Evolutionary conservation across 2,113 vertebrate species (phyloP).

Genomic region (Excalfactoria chinensis): DNA sequence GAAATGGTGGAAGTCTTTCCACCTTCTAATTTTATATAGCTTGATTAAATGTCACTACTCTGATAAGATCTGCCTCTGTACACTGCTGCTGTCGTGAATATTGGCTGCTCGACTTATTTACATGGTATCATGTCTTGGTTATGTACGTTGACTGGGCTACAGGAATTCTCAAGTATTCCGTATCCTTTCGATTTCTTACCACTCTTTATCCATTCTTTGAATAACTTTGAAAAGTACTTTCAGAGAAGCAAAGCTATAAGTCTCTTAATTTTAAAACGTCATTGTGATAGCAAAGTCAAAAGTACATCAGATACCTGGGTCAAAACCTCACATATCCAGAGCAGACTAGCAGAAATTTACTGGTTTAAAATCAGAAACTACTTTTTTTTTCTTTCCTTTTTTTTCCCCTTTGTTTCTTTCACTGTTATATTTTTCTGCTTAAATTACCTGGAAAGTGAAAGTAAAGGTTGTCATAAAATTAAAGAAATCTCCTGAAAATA

Average conservation of each 20-base stretch:
- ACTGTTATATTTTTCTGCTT: neutral
- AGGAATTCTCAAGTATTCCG: neutral
- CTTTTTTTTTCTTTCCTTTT: neutral
- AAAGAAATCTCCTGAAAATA: neutral
- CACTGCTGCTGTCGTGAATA: neutral
- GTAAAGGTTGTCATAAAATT: neutral
- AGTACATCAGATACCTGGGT: neutral
- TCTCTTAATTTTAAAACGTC: constrained; percentile 16
- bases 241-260: neutral
- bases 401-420: neutral
- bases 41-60: neutral
- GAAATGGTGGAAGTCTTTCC: neutral
- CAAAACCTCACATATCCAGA: neutral
- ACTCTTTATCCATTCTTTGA: neutral
- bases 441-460: neutral
- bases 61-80: neutral
- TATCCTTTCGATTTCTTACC: neutral
- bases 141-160: neutral
- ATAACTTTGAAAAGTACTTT: neutral
- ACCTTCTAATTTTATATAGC: neutral
- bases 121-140: neutral
- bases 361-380: neutral
- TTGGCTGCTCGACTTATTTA: neutral
- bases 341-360: neutral
- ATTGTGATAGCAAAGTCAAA: neutral